phyloP scores from a whole-genome alignment of 2,888 invertebrate genomes.

The Morinoia aosen region DNA sequence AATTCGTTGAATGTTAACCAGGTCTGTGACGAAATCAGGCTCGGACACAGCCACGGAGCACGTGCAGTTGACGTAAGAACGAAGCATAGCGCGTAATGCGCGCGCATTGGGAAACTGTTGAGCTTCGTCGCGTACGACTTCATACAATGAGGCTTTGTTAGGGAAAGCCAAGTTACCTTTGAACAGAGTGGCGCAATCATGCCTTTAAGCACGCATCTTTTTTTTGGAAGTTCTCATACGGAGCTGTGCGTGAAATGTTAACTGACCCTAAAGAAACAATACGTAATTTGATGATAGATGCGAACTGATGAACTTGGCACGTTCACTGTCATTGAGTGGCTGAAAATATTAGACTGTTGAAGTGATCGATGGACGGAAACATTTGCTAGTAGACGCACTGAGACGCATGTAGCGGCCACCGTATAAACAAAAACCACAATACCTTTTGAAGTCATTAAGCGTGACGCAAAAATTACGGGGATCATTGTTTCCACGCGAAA shows the following conservation, averaged over 20 bases:
- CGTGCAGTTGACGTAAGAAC: not conserved
- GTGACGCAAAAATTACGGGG: no score
- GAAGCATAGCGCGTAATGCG: not conserved
- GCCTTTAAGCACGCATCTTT: not conserved
- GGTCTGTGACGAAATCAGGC: not conserved
- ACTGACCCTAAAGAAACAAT: not conserved
- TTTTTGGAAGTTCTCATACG: not conserved
- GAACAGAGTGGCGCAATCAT: not conserved
- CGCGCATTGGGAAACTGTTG: not conserved
- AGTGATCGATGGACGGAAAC: no score
- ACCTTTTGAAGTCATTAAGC: no score
- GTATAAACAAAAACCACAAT: no score
- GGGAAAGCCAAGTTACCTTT: not conserved
- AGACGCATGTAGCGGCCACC: no score
- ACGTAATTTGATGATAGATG: not conserved
- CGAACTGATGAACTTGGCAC: not conserved
- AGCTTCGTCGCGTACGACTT: not conserved
- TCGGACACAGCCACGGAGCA: not conserved
- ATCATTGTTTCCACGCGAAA: no score
- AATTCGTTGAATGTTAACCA: not conserved
- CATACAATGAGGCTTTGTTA: slow-evolving; percentile 29
- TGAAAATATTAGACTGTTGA: not conserved
- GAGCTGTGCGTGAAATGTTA: not conserved
- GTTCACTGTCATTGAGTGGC: not conserved
- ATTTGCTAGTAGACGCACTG: no score